Evolutionary conservation across 2,888 invertebrate genomes (phyloP).

Genomic region (Anorthoa munda): DNA sequence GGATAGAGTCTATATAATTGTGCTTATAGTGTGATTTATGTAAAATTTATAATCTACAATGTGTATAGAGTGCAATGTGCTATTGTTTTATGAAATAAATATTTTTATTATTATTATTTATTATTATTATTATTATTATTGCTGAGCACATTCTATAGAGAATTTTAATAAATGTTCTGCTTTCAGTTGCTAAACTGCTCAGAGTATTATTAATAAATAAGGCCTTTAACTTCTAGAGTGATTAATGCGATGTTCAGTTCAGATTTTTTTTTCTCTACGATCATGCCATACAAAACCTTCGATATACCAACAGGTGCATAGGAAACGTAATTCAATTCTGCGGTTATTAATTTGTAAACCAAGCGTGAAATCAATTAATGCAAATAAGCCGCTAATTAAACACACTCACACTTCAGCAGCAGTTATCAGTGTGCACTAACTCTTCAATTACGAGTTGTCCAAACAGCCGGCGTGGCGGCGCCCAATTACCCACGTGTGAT

Average conservation of each 20-base stretch:
- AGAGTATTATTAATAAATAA: no score
- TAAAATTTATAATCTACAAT: no score
- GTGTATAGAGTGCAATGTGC: no score
- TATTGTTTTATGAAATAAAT: no score
- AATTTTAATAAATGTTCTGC: no score
- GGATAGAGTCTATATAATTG: no score
- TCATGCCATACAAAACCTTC: background rate
- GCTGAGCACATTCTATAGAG: no score
- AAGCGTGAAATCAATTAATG: slow-evolving; percentile 12
- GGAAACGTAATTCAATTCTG: background rate
- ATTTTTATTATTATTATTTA: no score
- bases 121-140: no score
- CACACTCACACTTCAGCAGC: slow-evolving; percentile 7
- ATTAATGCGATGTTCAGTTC: background rate
- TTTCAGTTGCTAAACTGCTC: no score
- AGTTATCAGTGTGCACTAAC: background rate
- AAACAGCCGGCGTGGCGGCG: background rate
- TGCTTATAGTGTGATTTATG: no score
- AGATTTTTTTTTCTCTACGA: background rate
- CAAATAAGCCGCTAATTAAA: slow-evolving; percentile 34
- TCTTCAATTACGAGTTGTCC: background rate
- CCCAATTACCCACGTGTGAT: background rate
- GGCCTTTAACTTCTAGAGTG: no score
- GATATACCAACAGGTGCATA: background rate
- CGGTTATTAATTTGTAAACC: background rate